phyloP scores from a whole-genome alignment of 2,797 vertebrate species.

The Harpagifer antarcticus region DNA sequence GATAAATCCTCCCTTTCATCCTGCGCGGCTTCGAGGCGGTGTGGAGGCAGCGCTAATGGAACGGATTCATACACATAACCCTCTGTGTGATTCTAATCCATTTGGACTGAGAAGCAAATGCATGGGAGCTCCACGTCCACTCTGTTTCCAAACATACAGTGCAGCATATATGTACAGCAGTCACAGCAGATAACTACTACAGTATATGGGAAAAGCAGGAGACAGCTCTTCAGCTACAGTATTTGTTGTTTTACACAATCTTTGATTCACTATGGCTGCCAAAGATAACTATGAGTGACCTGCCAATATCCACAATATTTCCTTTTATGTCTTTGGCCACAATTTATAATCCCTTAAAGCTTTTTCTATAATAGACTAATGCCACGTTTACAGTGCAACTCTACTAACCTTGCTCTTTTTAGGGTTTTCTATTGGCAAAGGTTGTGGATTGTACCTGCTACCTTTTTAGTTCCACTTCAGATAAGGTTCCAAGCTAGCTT shows the following conservation, averaged over 20 bases:
- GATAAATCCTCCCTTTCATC: slow-evolving; percentile 72
- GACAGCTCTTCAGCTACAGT: not conserved
- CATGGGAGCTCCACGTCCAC: slow-evolving; percentile 16
- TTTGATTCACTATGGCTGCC: too few species aligned
- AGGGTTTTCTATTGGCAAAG: too few species aligned
- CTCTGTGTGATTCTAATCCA: slow-evolving; percentile 50
- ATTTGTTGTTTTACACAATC: not conserved
- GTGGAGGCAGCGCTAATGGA: slow-evolving; percentile 51
- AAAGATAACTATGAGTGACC: too few species aligned
- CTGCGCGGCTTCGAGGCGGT: slow-evolving; percentile 43
- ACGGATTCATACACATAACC: slow-evolving; percentile 41
- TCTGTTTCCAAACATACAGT: slow-evolving; percentile 29
- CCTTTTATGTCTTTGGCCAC: not conserved
- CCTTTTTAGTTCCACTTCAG: too few species aligned
- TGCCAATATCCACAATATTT: too few species aligned
- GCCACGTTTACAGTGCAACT: too few species aligned
- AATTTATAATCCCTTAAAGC: not conserved
- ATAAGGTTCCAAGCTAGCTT: too few species aligned
- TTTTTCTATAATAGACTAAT: too few species aligned
- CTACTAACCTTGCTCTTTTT: too few species aligned
- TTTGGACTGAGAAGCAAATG: slow-evolving; percentile 38
- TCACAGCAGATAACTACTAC: not conserved
- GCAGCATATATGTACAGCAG: slow-evolving; percentile 8
- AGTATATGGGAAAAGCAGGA: slow-evolving; percentile 3
- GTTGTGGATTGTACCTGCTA: too few species aligned